Evolutionary conservation across 1,140 invertebrate genomes (phyloP), one percentile per base, ranked within the genome.

Genomic region (Manduca sexta): DNA sequence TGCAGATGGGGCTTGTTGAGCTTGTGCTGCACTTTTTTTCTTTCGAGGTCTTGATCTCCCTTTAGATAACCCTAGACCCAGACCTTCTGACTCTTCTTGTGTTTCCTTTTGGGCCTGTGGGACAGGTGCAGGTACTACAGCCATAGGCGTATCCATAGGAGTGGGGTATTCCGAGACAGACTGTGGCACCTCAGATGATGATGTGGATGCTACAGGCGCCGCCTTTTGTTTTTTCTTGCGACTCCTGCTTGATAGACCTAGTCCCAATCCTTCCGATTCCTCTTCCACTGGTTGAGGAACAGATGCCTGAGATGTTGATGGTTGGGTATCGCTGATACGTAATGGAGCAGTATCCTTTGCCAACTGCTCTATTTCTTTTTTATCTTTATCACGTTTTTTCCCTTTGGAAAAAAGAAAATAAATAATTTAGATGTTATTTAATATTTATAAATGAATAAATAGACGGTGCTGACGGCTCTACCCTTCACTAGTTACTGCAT

Each of bases 381-480:
- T 59, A 38, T n/a, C n/a, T n/a, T n/a, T n/a, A n/a, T 61, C 61
- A 17, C 53, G 62, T 39, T 72, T 74, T 37, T 78, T 78, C 46
- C 70, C 74, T 11, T 66, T 72, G 69, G 43, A 56, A 41, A 40
- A 47, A 44, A 21, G 33, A 45, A 1, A 37, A 17, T 17, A 11
- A 45, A 34, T 35, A 45, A 21, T 17, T 17, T 11, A 18, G 11
- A 21, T 41, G 16, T 15, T 10, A 18, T 12, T 16, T 11, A n/a
- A n/a, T n/a, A n/a, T n/a, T n/a, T n/a, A n/a, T n/a, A n/a, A n/a
- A n/a, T n/a, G n/a, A n/a, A n/a, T n/a, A n/a, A n/a, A n/a, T n/a
- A n/a, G n/a, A n/a, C n/a, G n/a, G n/a, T n/a, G n/a, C n/a, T n/a
- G n/a, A n/a, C n/a, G n/a, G n/a, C n/a, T n/a, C n/a, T n/a, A n/a